A percentile compares a stretch with the other conserved stretches of the same genome.
phyloP scores from a whole-genome alignment of 2,113 vertebrate species.

The Myotis yumanensis region DNA sequence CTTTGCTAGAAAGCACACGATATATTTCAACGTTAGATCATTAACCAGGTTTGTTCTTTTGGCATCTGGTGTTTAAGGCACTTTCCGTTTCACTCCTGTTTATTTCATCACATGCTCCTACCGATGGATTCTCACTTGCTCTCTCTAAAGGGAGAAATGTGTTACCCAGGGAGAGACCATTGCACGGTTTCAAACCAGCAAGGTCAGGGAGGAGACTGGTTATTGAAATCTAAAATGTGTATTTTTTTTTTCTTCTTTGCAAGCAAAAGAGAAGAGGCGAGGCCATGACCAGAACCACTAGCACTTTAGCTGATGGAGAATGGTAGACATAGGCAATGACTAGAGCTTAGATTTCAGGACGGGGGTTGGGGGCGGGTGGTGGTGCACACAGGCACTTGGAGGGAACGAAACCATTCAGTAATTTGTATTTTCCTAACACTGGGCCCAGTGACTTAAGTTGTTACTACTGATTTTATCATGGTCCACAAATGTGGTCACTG shows the following conservation, averaged over 20 bases:
- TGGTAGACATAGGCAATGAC: slow-evolving; percentile 33
- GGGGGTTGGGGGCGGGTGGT: neutral
- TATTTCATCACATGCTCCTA: slow-evolving; percentile 37
- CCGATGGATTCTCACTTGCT: slow-evolving; percentile 56
- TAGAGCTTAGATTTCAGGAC: slow-evolving; percentile 23
- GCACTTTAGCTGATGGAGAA: slow-evolving; percentile 34
- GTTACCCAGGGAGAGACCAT: slow-evolving; percentile 18
- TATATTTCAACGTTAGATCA: slow-evolving; percentile 60
- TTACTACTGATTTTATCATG: slow-evolving; percentile 1
- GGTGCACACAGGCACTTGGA: neutral
- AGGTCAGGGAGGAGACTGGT: slow-evolving; percentile 57
- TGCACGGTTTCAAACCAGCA: slow-evolving; percentile 46
- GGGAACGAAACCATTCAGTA: neutral
- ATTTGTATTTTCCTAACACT: neutral
- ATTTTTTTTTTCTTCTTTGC: slow-evolving; percentile 40
- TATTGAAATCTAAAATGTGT: slow-evolving; percentile 63
- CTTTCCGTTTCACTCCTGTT: slow-evolving; percentile 40
- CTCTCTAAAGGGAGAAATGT: slow-evolving; percentile 48
- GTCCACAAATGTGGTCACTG: neutral
- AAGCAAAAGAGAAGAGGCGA: slow-evolving; percentile 30
- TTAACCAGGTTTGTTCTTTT: slow-evolving; percentile 57
- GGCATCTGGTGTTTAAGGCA: slow-evolving; percentile 59
- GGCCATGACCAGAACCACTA: neutral
- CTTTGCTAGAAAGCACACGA: slow-evolving; percentile 50
- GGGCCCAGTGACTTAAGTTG: neutral